Evolutionary conservation across 2,113 vertebrate genomes (phyloP), one percentile per base, ranked within the genome.

Genomic region (Nerophis ophidion): DNA sequence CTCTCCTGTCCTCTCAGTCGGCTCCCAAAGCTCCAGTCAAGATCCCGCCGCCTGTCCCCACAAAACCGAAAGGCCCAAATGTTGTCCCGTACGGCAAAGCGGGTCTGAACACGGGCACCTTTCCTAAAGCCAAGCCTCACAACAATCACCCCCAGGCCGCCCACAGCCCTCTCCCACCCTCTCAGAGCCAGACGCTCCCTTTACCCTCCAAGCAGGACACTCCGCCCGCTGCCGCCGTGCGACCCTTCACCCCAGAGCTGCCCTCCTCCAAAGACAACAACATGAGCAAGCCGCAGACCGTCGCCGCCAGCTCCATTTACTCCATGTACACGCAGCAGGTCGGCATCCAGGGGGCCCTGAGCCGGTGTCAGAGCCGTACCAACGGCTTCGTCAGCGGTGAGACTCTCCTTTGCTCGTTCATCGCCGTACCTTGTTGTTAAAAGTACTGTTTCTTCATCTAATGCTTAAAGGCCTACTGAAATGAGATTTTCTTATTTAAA

Each of bases 261-360:
- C 92, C 92, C 0, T 88, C 91, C 0, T 85, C 92, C 56, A 96
- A 94, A 83, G 95, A 98, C 1, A 33, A 81, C 16, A 89, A 79
- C 0, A 80, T 97, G 72, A 87, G 82, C 42, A 97, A 97, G 62
- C 96, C 97, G 5, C 92, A 93, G 67, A 96, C 90, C 0, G 84
- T 94, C 72, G 92, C 93, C 0, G 76, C 94, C 35, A 98, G 94
- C 83, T 99, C 95, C 19, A 99, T 99, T 74, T 99, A 99, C 64
- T 94, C 93, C 77, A 98, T 99, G 95, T 99, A 99, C 64, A 97
- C 96, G 0, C 92, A 98, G 62, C 94, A 94, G 56, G 87, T 91
- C 51, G 80, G 84, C 0, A 82, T 92, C 51, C 96, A 93, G 73
- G 92, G 90, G 0, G 83, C 90, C 0, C 60, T 95, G 70, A 91